Evolutionary conservation across 1,140 invertebrate genomes (phyloP), one percentile per base, ranked within the genome.

Genomic region (Drosophila paulistorum): DNA sequence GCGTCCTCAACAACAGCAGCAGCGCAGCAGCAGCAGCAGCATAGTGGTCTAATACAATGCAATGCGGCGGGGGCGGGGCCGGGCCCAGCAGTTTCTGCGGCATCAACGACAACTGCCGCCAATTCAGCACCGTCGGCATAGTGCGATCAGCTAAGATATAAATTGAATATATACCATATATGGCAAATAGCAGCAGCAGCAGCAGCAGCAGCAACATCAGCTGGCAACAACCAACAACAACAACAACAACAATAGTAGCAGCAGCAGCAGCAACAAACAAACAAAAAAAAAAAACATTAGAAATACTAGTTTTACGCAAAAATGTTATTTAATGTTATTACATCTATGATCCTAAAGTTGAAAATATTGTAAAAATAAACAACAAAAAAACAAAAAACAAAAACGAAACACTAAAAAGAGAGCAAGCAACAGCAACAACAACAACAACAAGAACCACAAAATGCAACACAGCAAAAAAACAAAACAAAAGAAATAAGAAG

Each of bases 261-360:
- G 58, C 51, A 68, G 60, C 63, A 42, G 42, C 45, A 65, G 37
- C 65, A 48, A 45, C 64, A 72, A 72, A 60, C 73, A 26, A 65
- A 74, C 48, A 78, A 68, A 59, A 78, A 77, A 65, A 82, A 81
- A 86, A 70, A 89, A 85, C 81, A 89, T 90, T 90, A 89, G 85
- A 90, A 89, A 81, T 90, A 90, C 66, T 90, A 89, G 85, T 90
- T 68, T 89, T 90, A 90, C 78, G 81, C 78, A 89, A 85, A 90
- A 86, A 90, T 90, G 85, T 89, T 89, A 90, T 89, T 89, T 89
- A 89, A 89, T 89, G 84, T 89, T 89, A 80, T 80, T 80, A 87
- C 80, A 84, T 90, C 84, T 87, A 89, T 89, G 85, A 90, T 89
- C 84, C 85, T 90, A 89, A 89, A 89, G 85, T 89, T 89, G 85